phyloP scores from a whole-genome alignment of 2,113 vertebrate genomes.

The Myotis lucifugus region DNA sequence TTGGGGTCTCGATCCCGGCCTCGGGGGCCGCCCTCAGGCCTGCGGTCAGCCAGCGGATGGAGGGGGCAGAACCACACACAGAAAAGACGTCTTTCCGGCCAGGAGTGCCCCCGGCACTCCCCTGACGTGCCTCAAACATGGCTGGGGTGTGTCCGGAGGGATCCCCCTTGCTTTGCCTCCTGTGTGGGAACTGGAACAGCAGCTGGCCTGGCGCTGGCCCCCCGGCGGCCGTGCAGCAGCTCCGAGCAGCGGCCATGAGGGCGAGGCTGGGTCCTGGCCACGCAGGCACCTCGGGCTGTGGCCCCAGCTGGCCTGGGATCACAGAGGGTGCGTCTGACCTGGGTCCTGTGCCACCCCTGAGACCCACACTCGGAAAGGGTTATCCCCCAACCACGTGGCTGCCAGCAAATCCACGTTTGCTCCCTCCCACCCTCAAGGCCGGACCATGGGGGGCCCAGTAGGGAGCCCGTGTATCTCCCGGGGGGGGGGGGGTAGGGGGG shows the following conservation, averaged over 20 bases:
- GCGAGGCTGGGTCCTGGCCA: no score
- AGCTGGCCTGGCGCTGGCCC: no score
- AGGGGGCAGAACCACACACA: no score
- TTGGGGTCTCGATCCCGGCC: background rate
- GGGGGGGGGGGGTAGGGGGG: no score
- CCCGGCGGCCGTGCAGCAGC: rapidly evolving
- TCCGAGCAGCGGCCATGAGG: no score
- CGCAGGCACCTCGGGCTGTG: background rate
- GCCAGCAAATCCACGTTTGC: rapidly evolving
- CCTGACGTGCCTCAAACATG: background rate
- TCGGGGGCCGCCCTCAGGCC: rapidly evolving
- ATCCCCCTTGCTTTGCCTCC: background rate
- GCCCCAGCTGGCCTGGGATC: background rate
- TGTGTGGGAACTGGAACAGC: background rate
- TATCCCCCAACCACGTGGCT: background rate
- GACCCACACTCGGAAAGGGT: rapidly evolving
- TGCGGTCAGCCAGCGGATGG: background rate
- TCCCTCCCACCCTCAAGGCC: background rate
- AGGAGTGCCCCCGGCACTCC: background rate
- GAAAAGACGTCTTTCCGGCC: background rate
- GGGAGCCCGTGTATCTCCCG: rapidly evolving
- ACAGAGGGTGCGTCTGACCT: background rate
- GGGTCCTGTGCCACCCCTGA: background rate
- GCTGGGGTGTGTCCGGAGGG: background rate
- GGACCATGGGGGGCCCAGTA: rapidly evolving